Evolutionary conservation across 2,888 invertebrate genomes (phyloP).

Genomic region (Xestobium rufovillosum): DNA sequence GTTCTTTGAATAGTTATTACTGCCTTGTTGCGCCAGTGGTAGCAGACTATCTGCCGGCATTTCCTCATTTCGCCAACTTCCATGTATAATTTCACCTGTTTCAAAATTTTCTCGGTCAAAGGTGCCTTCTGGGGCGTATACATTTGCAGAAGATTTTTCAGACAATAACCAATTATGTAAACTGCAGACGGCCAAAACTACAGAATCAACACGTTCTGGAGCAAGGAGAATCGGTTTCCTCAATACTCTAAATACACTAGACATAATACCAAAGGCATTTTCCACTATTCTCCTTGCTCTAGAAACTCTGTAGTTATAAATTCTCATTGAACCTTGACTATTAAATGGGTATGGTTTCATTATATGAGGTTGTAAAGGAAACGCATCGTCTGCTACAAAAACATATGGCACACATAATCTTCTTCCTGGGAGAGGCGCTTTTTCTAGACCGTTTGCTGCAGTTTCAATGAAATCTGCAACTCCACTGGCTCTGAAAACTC

Average conservation of each 20-base stretch:
- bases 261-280: constrained; percentile 20
- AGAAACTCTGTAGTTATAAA: constrained; percentile 19
- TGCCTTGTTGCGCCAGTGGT: constrained; percentile 12
- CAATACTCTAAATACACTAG: constrained; percentile 18
- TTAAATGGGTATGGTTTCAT: constrained; percentile 17
- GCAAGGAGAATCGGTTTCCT: constrained; percentile 18
- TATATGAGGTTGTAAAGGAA: constrained; percentile 18
- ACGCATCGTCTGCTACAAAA: constrained; percentile 18
- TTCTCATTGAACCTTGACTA: constrained; percentile 17
- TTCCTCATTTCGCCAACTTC: constrained; percentile 9
- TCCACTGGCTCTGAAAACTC: constrained; percentile 17
- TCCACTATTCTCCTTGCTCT: constrained; percentile 17
- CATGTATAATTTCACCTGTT: constrained; percentile 15
- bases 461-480: constrained; percentile 13
- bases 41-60: constrained; percentile 7
- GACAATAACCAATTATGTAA: constrained; percentile 19
- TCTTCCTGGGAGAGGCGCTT: constrained; percentile 12
- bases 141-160: constrained; percentile 15
- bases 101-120: constrained; percentile 19
- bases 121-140: constrained; percentile 18
- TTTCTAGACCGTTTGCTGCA: constrained; percentile 13
- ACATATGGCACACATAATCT: constrained; percentile 12
- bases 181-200: constrained; percentile 17
- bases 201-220: constrained; percentile 17
- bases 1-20: constrained; percentile 10